Conservation (phyloP, 2,888 invertebrate genomes). For the Branchinecta sandiegonensis region DNA sequence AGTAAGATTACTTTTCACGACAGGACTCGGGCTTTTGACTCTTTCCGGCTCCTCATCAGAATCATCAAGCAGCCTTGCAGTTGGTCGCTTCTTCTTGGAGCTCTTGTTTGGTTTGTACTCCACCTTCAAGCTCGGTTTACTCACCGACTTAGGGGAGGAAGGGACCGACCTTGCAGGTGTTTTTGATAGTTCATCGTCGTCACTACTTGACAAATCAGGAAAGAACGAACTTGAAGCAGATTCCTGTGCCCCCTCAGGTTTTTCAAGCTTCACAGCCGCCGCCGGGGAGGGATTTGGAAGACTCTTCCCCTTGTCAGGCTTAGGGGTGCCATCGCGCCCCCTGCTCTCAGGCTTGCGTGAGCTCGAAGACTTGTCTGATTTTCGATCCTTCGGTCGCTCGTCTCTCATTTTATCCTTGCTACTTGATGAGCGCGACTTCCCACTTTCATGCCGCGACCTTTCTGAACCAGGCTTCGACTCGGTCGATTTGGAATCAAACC, state of each 20-base stretch:
- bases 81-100: conserved; percentile 31
- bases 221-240: conserved; percentile 10
- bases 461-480: background rate
- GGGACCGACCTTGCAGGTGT: too few species aligned
- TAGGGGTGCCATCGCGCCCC: conserved; percentile 27
- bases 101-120: conserved; percentile 24
- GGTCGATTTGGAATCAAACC: background rate
- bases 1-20: conserved; percentile 3
- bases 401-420: conserved; percentile 22
- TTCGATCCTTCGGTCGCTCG: conserved; percentile 24
- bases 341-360: conserved; percentile 16
- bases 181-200: conserved; percentile 2
- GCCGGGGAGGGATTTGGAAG: conserved; percentile 11
- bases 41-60: background rate
- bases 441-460: conserved; percentile 16
- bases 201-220: conserved; percentile 16
- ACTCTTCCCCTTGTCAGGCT: conserved; percentile 42
- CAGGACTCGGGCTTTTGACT: background rate
- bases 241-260: conserved; percentile 24
- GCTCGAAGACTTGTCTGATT: conserved; percentile 26
- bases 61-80: background rate
- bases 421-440: conserved; percentile 15
- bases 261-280: conserved; percentile 20
- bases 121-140: too few species aligned
- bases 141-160: too few species aligned